phyloP scores from a whole-genome alignment of 2,888 invertebrate species.

The Platycnemis pennipes region DNA sequence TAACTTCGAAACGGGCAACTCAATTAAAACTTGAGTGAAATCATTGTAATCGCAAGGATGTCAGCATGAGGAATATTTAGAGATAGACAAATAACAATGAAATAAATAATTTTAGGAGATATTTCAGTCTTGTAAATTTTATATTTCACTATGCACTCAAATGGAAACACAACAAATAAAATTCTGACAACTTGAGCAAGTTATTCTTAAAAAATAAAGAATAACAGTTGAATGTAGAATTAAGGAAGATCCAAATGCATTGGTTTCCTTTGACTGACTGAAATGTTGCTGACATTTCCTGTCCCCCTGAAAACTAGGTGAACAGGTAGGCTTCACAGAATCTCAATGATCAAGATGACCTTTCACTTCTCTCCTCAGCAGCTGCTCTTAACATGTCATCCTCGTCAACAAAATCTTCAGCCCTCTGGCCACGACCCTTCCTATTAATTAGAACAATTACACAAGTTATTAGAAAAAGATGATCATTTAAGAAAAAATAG shows the following conservation, averaged over 20 bases:
- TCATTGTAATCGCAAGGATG: no score
- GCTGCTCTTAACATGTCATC: constrained; percentile 5
- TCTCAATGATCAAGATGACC: neutral
- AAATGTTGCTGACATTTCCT: neutral
- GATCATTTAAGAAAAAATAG: no score
- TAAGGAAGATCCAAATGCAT: neutral
- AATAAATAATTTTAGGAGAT: no score
- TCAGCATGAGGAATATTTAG: no score
- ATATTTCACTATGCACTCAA: no score
- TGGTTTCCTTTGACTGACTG: neutral
- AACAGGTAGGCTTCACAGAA: neutral
- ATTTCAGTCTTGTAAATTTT: no score
- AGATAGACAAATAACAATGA: no score
- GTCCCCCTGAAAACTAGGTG: neutral
- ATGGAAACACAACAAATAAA: no score
- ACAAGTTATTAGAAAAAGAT: no score
- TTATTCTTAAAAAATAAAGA: neutral
- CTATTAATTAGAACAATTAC: no score
- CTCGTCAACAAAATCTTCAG: constrained; percentile 12
- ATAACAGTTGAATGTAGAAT: neutral
- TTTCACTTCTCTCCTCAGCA: constrained; percentile 47
- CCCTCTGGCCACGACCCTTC: neutral
- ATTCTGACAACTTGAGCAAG: neutral
- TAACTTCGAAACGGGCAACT: no score
- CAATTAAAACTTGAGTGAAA: no score